phyloP scores from a whole-genome alignment of 2,888 invertebrate species.

The Andrena dorsata region DNA sequence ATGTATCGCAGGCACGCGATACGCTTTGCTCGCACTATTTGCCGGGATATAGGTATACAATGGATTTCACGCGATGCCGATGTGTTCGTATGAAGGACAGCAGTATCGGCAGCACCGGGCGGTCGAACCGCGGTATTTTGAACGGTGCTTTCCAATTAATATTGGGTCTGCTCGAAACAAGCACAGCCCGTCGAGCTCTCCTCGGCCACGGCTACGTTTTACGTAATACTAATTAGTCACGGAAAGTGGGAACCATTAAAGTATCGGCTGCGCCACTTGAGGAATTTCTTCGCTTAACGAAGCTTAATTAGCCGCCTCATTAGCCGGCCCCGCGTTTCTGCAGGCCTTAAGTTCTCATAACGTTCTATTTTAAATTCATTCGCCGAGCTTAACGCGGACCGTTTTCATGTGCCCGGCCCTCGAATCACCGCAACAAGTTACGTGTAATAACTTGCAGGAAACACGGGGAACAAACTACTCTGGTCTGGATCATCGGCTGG shows the following conservation, averaged over 20 bases:
- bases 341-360: slow-evolving; percentile 40
- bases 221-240: slow-evolving; percentile 65
- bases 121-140: background rate
- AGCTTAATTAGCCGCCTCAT: slow-evolving; percentile 72
- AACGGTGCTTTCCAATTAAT: slow-evolving; percentile 29
- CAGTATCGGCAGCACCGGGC: background rate
- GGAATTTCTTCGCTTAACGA: slow-evolving; percentile 68
- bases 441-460: slow-evolving; percentile 18
- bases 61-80: background rate
- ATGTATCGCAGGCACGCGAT: background rate
- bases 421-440: slow-evolving; percentile 25
- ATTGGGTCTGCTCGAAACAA: slow-evolving; percentile 26
- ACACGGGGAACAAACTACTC: slow-evolving; percentile 17
- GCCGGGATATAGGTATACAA: no score
- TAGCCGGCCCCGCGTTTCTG: slow-evolving; percentile 60
- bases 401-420: slow-evolving; percentile 4
- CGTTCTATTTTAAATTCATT: slow-evolving; percentile 64
- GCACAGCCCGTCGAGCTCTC: slow-evolving; percentile 33
- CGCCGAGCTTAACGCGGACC: slow-evolving; percentile 16
- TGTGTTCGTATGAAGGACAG: background rate
- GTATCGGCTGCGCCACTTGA: slow-evolving; percentile 57
- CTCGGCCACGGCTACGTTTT: slow-evolving; percentile 31
- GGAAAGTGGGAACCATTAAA: slow-evolving; percentile 57
- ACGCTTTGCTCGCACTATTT: background rate
- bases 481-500: slow-evolving; percentile 8